Evolutionary conservation across 2,113 vertebrate genomes (phyloP).

Genomic region (Bambusicola thoracicus): DNA sequence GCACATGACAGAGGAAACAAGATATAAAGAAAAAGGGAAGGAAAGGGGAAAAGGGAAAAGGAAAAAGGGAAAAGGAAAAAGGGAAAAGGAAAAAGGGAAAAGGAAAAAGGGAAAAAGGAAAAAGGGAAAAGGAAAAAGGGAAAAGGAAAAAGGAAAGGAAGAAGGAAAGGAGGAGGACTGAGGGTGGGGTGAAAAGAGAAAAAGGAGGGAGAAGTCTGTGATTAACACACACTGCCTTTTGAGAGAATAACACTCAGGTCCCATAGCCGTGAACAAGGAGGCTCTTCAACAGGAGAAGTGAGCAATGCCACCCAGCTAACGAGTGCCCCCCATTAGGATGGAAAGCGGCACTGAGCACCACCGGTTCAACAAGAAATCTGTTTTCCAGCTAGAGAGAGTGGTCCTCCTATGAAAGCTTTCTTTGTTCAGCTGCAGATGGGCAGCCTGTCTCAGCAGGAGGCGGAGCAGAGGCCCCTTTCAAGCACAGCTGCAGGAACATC

Average conservation of each 20-base stretch:
- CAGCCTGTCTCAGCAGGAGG: background rate
- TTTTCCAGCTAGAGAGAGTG: background rate
- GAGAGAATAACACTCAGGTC: background rate
- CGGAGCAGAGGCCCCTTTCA: background rate
- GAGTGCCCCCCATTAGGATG: background rate
- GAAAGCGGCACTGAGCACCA: background rate
- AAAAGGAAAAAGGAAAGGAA: background rate
- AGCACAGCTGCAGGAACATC: background rate
- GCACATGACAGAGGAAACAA: background rate
- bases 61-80: slow-evolving; percentile 18
- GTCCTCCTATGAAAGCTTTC: background rate
- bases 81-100: background rate
- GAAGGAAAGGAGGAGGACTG: background rate
- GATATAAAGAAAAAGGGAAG: background rate
- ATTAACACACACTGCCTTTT: slow-evolving; percentile 38
- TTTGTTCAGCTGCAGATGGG: fast-evolving
- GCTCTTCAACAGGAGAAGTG: background rate
- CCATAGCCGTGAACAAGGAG: background rate
- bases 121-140: background rate
- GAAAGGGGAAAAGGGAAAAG: background rate
- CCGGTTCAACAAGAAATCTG: background rate
- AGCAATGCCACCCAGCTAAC: slow-evolving; percentile 12
- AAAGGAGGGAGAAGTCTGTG: slow-evolving; percentile 26
- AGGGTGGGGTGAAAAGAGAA: background rate
- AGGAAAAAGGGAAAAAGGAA: background rate